Evolutionary conservation across 2,888 invertebrate species (phyloP), one percentile per base, ranked within the genome.

Genomic region (Hyppa rectilinea): DNA sequence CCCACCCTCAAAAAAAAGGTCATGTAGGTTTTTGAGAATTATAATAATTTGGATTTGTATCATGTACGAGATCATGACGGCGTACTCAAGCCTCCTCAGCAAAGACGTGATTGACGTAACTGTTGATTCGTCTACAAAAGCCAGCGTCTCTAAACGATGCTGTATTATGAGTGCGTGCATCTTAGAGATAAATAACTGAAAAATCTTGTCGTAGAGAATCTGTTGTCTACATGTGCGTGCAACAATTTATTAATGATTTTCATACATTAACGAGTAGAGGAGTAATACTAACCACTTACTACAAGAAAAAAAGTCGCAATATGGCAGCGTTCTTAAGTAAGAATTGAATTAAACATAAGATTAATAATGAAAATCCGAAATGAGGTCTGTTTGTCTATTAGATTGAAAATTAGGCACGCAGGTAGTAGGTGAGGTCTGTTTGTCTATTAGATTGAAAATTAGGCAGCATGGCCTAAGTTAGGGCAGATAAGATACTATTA

Each of bases 231-330:
- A 40, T 10, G 17, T 34, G 12, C 38, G 31, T 50, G 67, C 23
- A 50, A 14, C 10, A 26, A 69, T n/a, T n/a, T n/a, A n/a, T 65
- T 50, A 31, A 3, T 36, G 36, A 66, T 31, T n/a, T n/a, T n/a
- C n/a, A n/a, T n/a, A 6, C 20, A 7, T 14, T 26, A 34, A 26
- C 14, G 2, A 45, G 14, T 12, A 14, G 14, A 43, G 5, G 3
- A 34, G 61, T 23, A 10, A 6, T n/a, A n/a, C 20, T 17, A 3
- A 4, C 26, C 14, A 6, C 5, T 56, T 38, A 31, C 12, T 2
- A 14, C 23, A 4, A 17, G 17, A 55, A 36, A 38, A 20, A 23
- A 31, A 40, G 7, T 40, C n/a, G 17, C 17, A 61, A 23, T 7
- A 17, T 38, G 2, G 29, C n/a, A 59, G 10, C 36, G 58, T 17